Conservation (phyloP, 2,113 vertebrate genomes). For the Sciurus niger region DNA sequence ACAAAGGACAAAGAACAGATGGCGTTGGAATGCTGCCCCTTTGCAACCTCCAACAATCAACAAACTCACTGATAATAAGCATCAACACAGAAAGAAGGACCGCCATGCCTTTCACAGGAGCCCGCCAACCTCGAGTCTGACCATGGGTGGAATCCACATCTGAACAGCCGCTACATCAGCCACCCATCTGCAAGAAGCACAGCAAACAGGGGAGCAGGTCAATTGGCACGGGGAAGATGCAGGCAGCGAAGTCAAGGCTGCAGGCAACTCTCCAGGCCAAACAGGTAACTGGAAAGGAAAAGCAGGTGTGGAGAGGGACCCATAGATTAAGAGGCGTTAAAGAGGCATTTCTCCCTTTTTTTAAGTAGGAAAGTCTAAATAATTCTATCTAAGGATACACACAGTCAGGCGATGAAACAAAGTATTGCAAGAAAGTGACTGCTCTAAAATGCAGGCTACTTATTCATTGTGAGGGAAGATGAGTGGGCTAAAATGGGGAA, state of each 20-base stretch:
- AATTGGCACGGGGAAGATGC: accelerated
- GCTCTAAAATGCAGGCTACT: background rate
- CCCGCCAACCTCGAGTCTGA: background rate
- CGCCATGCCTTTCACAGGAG: background rate
- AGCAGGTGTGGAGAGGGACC: background rate
- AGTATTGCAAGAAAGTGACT: background rate
- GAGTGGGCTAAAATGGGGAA: background rate
- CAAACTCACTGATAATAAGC: background rate
- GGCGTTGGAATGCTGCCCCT: background rate
- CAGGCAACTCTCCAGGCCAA: background rate
- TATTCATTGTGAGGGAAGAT: background rate
- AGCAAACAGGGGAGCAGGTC: no score
- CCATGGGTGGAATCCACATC: background rate
- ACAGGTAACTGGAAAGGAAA: background rate
- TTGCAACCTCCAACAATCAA: background rate
- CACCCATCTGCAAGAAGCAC: background rate
- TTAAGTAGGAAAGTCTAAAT: background rate
- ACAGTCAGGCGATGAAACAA: background rate
- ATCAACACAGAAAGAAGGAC: background rate
- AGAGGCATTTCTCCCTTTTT: background rate
- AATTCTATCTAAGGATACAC: background rate
- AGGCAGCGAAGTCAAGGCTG: background rate
- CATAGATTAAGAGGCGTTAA: background rate
- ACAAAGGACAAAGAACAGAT: background rate
- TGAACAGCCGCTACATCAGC: background rate